phyloP scores from a whole-genome alignment of 2,113 vertebrate species.

The Megatriorchis doriae region DNA sequence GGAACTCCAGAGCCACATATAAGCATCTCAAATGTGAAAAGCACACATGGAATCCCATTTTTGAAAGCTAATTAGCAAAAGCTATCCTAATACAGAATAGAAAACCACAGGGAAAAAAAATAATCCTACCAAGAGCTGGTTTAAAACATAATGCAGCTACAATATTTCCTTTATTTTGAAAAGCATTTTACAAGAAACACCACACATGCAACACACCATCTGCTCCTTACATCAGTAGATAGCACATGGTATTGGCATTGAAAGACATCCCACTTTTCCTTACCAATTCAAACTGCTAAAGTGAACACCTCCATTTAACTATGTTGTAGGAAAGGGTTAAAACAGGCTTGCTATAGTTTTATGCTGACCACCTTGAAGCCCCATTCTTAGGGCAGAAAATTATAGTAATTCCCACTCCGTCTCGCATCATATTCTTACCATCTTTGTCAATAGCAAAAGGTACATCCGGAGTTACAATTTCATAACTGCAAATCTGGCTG shows the following conservation, averaged over 20 bases:
- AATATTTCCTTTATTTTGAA: background rate
- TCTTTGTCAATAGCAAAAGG: constrained; percentile 94
- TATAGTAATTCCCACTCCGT: background rate
- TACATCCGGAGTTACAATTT: constrained; percentile 91
- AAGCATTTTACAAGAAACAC: background rate
- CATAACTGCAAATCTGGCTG: constrained; percentile 97
- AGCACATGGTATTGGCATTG: background rate
- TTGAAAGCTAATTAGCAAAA: background rate
- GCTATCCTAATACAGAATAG: background rate
- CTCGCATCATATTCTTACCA: constrained; percentile 66
- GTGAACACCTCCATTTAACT: background rate
- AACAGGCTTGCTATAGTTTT: background rate
- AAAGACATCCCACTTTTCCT: background rate
- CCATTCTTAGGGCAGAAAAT: fast-evolving
- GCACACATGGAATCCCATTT: background rate
- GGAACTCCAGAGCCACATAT: background rate
- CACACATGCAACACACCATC: background rate
- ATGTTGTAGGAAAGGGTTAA: background rate
- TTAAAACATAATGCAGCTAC: background rate
- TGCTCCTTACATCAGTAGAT: background rate
- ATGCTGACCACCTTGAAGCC: background rate
- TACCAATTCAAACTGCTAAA: background rate
- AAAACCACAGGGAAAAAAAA: background rate
- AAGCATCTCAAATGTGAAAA: background rate
- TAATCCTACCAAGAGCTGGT: background rate